A percentile compares a stretch with the other conserved stretches of the same genome.
Conservation (phyloP, 2,888 invertebrate genomes). For the Salticus scenicus region DNA sequence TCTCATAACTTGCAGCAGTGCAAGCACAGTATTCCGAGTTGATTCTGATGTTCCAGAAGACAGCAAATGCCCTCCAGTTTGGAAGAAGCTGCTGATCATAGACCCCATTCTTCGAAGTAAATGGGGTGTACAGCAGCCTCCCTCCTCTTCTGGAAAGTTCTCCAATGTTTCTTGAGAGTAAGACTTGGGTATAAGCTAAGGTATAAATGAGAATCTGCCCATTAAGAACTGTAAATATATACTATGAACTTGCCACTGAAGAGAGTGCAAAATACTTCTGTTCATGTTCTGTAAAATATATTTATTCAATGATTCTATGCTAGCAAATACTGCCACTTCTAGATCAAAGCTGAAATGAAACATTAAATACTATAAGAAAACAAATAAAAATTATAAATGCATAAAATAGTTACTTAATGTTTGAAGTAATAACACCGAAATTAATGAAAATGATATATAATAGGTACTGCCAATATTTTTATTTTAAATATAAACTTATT, state of each 20-base stretch:
- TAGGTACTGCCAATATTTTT: too few species aligned
- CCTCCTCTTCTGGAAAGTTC: constrained; percentile 25
- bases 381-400: too few species aligned
- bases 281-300: background rate
- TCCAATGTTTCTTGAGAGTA: constrained; percentile 37
- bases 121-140: constrained; percentile 60
- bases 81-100: constrained; percentile 70
- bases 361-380: too few species aligned
- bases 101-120: constrained; percentile 67
- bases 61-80: constrained; percentile 67
- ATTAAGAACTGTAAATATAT: background rate
- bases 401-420: too few species aligned
- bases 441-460: too few species aligned
- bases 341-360: too few species aligned
- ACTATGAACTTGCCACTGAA: background rate
- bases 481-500: too few species aligned
- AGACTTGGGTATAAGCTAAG: background rate
- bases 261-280: background rate
- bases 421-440: too few species aligned
- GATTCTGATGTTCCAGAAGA: constrained; percentile 70
- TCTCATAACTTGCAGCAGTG: constrained; percentile 69
- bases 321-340: too few species aligned
- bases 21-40: constrained; percentile 62
- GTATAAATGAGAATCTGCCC: background rate
- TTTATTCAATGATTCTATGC: too few species aligned